A percentile compares a stretch with the other conserved stretches of the same genome.
Conservation (phyloP, 2,888 invertebrate species). For the Nymphalis polychloros region DNA sequence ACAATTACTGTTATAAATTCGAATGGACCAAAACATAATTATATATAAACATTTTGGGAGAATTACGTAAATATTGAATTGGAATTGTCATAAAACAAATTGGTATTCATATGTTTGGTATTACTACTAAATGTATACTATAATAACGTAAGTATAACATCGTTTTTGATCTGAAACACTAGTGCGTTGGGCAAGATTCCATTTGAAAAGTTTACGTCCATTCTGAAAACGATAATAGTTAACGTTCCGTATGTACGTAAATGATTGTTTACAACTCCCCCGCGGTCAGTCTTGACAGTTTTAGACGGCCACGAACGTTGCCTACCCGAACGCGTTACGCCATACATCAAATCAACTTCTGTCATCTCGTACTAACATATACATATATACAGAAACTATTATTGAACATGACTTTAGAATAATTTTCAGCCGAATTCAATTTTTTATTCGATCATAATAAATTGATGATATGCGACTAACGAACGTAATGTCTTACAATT, state of each 20-base stretch:
- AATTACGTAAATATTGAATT: too few relatives aligned
- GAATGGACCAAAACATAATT: not conserved
- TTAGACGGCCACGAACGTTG: conserved; percentile 8
- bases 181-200: conserved; percentile 58
- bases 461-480: conserved; percentile 1
- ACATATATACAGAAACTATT: conserved; percentile 4
- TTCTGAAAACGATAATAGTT: conserved; percentile 53
- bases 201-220: conserved; percentile 50
- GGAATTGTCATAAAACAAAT: too few relatives aligned
- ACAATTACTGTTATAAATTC: not conserved
- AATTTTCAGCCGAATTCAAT: not conserved
- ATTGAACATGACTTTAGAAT: conserved; percentile 11
- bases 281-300: conserved; percentile 25
- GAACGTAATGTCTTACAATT: conserved; percentile 19
- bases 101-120: too few relatives aligned
- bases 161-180: not conserved
- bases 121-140: too few relatives aligned
- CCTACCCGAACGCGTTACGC: not conserved
- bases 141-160: not conserved
- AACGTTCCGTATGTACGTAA: conserved; percentile 46
- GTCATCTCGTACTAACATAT: conserved; percentile 1
- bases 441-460: not conserved
- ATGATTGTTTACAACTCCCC: conserved; percentile 34
- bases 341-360: not conserved
- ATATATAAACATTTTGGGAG: not conserved